A percentile compares a stretch with the other conserved stretches of the same genome.
Evolutionary conservation across 2,888 invertebrate genomes (phyloP).

Genomic region (Mongoloraphidia duomilia): DNA sequence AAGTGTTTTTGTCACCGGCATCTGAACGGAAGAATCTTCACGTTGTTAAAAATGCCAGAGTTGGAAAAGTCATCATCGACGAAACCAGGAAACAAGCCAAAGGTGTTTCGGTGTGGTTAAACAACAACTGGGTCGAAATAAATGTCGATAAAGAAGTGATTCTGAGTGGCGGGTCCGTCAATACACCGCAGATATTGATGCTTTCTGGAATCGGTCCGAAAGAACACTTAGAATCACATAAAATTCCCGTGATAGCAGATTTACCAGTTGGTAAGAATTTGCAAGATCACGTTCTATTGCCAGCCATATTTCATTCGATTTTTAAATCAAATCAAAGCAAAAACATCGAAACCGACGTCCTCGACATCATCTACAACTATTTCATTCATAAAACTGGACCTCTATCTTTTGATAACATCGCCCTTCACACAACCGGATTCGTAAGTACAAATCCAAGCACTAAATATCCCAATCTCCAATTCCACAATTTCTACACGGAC

Average conservation of each 20-base stretch:
- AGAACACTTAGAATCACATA: background rate
- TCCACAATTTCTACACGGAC: background rate
- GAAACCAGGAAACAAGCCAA: slow-evolving; percentile 30
- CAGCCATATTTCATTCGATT: too few relatives aligned
- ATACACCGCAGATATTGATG: too few relatives aligned
- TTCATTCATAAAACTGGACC: background rate
- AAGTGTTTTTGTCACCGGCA: slow-evolving; percentile 39
- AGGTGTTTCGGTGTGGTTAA: slow-evolving; percentile 34
- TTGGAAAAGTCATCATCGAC: slow-evolving; percentile 17
- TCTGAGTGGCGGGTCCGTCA: slow-evolving; percentile 18
- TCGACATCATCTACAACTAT: background rate
- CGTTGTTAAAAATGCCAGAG: slow-evolving; percentile 36
- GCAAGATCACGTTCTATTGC: background rate
- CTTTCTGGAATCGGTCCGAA: slow-evolving; percentile 28
- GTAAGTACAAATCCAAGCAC: background rate
- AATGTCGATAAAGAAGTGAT: slow-evolving; percentile 43
- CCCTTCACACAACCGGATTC: background rate
- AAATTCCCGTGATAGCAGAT: background rate
- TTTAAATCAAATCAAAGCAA: background rate
- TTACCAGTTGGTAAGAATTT: background rate
- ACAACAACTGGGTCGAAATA: slow-evolving; percentile 28
- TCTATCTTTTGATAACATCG: background rate
- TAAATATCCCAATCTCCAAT: background rate
- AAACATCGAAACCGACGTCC: background rate
- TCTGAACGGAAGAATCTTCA: slow-evolving; percentile 37